Evolutionary conservation across 2,797 vertebrate genomes (phyloP).

Genomic region (Tokudaia muenninki): DNA sequence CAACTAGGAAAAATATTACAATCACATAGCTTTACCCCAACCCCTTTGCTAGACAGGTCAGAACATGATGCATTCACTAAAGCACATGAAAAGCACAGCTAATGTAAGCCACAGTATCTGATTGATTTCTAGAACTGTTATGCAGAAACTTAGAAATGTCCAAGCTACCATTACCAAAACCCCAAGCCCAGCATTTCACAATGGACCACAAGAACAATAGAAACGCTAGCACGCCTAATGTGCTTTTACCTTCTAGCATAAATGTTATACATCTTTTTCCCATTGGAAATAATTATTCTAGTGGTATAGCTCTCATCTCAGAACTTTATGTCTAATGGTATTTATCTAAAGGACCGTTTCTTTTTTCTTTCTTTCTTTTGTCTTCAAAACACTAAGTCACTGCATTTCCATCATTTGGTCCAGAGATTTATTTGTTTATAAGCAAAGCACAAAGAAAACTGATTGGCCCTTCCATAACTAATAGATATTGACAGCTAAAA

Average conservation of each 20-base stretch:
- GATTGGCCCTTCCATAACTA: constrained; percentile 41
- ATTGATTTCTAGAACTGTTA: neutral
- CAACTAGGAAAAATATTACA: neutral
- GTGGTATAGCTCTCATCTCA: neutral
- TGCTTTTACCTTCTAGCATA: neutral
- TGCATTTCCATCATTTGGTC: constrained; percentile 10
- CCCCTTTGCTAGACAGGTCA: neutral
- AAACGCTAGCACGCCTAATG: neutral
- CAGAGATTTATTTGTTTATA: constrained; percentile 46
- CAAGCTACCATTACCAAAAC: constrained; percentile 18
- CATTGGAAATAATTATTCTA: neutral
- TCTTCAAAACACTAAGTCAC: constrained; percentile 32
- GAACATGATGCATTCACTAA: neutral
- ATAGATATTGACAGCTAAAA: constrained; percentile 53
- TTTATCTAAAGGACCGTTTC: neutral
- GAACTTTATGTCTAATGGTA: neutral
- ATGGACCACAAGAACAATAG: neutral
- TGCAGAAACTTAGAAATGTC: constrained; percentile 15
- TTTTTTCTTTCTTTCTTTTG: neutral
- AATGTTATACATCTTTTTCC: neutral
- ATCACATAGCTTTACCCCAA: neutral
- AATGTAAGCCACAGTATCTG: neutral
- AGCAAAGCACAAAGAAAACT: constrained; percentile 64
- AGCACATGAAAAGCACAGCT: neutral
- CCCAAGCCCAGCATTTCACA: neutral